Percentiles rank a stretch among this genome's conserved stretches.
phyloP scores from a whole-genome alignment of 2,797 vertebrate species.

The Poecilia wingei region DNA sequence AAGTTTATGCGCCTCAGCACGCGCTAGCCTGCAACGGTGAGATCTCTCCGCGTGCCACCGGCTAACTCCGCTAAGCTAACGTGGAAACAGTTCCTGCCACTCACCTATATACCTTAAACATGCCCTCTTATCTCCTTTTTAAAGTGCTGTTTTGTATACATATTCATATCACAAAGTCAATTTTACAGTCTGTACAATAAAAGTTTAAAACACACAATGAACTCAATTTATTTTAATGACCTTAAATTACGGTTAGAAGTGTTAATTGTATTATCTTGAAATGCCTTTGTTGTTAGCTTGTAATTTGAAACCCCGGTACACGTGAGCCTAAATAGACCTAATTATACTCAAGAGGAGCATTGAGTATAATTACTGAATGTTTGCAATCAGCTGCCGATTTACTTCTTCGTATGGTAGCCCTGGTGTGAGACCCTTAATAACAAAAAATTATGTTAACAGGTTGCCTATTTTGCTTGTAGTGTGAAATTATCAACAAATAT shows the following conservation, averaged over 20 bases:
- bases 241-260: neutral
- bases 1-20: slow-evolving; percentile 4
- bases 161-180: neutral
- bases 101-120: neutral
- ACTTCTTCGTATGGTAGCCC: neutral
- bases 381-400: neutral
- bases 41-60: slow-evolving; percentile 19
- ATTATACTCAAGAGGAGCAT: neutral
- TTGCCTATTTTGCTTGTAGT: neutral
- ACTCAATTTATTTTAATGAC: neutral
- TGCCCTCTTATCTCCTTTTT: slow-evolving; percentile 1
- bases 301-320: neutral
- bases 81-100: slow-evolving; percentile 32
- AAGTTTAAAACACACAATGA: neutral
- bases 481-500: neutral
- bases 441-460: neutral
- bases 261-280: neutral
- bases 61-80: slow-evolving; percentile 52
- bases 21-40: slow-evolving; percentile 22
- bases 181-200: neutral
- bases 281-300: neutral
- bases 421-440: neutral
- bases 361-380: no score
- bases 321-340: neutral
- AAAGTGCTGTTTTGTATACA: neutral